These are phyloP conservation scores for Adelognathus sp. DNA, from an alignment of 2,888 invertebrate species.

Conservation along the genomic window DNA sequence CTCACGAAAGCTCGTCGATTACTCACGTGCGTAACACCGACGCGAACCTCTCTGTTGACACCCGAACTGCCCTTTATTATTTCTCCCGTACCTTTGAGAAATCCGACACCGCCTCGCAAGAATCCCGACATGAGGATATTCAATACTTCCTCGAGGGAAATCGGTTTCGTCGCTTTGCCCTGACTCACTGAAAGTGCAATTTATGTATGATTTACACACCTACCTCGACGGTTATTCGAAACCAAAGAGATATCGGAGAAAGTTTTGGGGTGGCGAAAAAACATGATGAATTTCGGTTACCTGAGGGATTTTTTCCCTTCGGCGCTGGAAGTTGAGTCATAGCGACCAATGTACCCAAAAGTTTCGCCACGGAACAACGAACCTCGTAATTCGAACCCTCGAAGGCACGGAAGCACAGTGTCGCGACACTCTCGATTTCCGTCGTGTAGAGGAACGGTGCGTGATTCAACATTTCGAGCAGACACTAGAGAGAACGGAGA, in stretches of 20 bases:
- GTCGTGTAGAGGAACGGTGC: conserved; percentile 92
- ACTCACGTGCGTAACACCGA: conserved; percentile 97
- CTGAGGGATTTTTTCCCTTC: conserved; percentile 82
- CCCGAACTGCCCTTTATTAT: conserved; percentile 97
- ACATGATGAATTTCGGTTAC: too few species aligned
- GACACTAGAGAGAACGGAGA: conserved; percentile 84
- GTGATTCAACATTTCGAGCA: conserved; percentile 94
- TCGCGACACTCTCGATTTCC: conserved; percentile 95
- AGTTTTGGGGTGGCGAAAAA: too few species aligned
- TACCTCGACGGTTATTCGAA: neutral
- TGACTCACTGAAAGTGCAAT: conserved; percentile 82
- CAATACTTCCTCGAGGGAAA: conserved; percentile 95
- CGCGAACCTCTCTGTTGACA: conserved; percentile 96
- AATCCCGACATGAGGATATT: conserved; percentile 96
- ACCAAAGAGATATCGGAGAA: too few species aligned
- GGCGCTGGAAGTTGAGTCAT: conserved; percentile 88
- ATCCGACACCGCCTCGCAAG: conserved; percentile 95
- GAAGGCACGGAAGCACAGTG: conserved; percentile 94
- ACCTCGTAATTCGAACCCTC: conserved; percentile 97
- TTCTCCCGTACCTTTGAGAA: conserved; percentile 95
- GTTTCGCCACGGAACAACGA: conserved; percentile 94
- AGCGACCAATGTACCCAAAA: conserved; percentile 93
- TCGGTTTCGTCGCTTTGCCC: conserved; percentile 85
- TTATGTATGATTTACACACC: conserved; percentile 12
- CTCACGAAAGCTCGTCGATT: conserved; percentile 22